phyloP scores from a whole-genome alignment of 2,797 vertebrate genomes.

The Ispidina lecontei region DNA sequence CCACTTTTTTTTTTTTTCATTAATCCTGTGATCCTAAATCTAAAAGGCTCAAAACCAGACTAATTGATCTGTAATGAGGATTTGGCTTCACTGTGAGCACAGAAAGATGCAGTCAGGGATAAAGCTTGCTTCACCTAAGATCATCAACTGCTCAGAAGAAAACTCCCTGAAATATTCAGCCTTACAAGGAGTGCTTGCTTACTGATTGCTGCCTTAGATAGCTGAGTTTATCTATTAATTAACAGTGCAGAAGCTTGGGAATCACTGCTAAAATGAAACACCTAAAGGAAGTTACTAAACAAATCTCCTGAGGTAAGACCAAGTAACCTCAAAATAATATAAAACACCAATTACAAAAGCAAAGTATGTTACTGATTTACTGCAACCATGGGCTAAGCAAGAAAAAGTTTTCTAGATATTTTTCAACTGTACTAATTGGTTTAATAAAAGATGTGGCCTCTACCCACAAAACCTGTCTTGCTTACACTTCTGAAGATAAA shows the following conservation, averaged over 20 bases:
- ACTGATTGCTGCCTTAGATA: not conserved
- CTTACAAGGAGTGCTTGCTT: not conserved
- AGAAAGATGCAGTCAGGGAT: conserved; percentile 73
- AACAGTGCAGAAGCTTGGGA: not conserved
- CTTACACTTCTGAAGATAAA: not conserved
- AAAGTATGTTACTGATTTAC: not conserved
- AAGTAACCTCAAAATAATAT: not conserved
- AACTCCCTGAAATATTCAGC: not conserved
- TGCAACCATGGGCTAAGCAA: not conserved
- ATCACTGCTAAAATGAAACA: not conserved
- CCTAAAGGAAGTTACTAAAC: not conserved
- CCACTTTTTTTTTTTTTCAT: conserved; percentile 80
- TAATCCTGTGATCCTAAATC: conserved; percentile 82
- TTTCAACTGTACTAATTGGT: not conserved
- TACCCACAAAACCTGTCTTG: not conserved
- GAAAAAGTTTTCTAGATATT: not conserved
- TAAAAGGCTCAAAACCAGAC: conserved; percentile 81
- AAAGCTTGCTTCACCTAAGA: conserved; percentile 43
- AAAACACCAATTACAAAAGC: not conserved
- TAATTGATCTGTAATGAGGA: conserved; percentile 93
- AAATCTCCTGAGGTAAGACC: not conserved
- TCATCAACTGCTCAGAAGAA: conserved; percentile 8
- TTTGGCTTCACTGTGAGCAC: conserved; percentile 77
- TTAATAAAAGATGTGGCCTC: not conserved
- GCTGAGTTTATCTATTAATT: not conserved